Evolutionary conservation across 2,797 vertebrate species (phyloP).

Genomic region (Acipenser ruthenus): DNA sequence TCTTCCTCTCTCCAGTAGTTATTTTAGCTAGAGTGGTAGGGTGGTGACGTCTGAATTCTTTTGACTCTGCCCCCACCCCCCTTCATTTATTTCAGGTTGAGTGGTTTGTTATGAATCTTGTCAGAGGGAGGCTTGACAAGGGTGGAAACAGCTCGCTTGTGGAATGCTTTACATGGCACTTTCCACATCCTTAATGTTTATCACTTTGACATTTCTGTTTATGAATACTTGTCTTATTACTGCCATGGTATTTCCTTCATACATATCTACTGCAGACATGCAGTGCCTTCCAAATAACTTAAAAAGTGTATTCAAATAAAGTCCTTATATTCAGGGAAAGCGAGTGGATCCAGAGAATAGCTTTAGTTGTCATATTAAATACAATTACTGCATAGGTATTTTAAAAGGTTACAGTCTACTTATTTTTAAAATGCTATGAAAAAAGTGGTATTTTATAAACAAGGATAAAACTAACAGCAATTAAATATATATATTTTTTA

Average conservation of each 20-base stretch:
- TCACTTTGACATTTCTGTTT: neutral
- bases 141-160: slow-evolving; percentile 1
- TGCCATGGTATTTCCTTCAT: neutral
- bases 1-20: too few relatives aligned
- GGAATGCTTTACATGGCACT: neutral
- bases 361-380: too few relatives aligned
- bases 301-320: too few relatives aligned
- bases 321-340: too few relatives aligned
- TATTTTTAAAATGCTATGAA: neutral
- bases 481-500: too few relatives aligned
- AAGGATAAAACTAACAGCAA: too few relatives aligned
- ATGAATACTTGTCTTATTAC: neutral
- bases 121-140: neutral
- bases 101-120: neutral
- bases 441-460: too few relatives aligned
- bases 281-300: neutral
- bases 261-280: neutral
- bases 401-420: neutral
- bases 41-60: too few relatives aligned
- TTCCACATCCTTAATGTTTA: neutral
- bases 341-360: too few relatives aligned
- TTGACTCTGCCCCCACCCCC: too few relatives aligned
- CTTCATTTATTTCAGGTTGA: neutral
- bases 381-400: too few relatives aligned
- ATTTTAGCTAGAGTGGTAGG: too few relatives aligned